Evolutionary conservation across 2,113 vertebrate species (phyloP).

Genomic region (Oceanodroma tethys): DNA sequence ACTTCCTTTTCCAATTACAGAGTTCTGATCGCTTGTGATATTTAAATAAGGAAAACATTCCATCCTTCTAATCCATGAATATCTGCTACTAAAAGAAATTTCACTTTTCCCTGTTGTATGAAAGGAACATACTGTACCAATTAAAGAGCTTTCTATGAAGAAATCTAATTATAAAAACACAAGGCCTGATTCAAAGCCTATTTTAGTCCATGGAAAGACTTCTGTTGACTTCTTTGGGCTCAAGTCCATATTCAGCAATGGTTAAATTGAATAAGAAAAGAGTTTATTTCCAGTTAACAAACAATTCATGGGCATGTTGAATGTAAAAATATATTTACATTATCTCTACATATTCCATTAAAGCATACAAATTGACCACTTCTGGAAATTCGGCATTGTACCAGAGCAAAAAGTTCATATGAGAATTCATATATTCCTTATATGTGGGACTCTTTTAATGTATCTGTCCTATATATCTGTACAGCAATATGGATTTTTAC

Average conservation of each 20-base stretch:
- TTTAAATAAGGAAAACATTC: neutral
- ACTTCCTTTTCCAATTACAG: neutral
- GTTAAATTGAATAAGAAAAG: neutral
- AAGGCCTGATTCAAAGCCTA: constrained; percentile 33
- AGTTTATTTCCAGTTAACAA: constrained; percentile 7
- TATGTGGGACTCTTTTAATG: neutral
- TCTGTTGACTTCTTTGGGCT: neutral
- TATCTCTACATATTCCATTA: neutral
- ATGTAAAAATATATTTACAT: neutral
- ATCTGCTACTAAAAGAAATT: constrained; percentile 3
- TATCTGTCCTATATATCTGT: neutral
- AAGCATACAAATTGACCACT: neutral
- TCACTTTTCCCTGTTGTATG: neutral
- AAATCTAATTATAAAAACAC: constrained; percentile 56
- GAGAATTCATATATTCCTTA: neutral
- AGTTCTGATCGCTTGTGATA: neutral
- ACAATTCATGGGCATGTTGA: neutral
- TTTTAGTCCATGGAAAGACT: constrained; percentile 16
- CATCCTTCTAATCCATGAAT: neutral
- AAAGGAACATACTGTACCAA: constrained; percentile 27
- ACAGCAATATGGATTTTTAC: neutral
- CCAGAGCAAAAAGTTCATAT: neutral
- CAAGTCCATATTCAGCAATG: neutral
- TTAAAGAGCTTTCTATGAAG: constrained; percentile 20
- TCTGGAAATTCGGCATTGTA: neutral